Percentiles rank a stretch among this genome's conserved stretches.
Conservation (phyloP, 2,797 vertebrate genomes). For the Sibirionetta formosa region DNA sequence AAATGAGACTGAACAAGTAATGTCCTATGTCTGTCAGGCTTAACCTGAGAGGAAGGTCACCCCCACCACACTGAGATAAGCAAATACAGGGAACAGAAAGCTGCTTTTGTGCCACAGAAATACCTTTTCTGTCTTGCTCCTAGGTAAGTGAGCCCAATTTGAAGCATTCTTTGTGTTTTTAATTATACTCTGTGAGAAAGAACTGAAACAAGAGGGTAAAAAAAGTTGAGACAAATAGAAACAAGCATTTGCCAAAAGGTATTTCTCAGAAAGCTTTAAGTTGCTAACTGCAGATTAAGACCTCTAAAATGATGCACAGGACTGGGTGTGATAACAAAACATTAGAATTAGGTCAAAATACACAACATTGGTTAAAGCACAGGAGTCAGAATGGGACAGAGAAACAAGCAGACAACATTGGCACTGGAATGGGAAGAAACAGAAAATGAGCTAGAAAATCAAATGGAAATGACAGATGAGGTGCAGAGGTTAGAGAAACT, state of each 20-base stretch:
- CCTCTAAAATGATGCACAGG: background rate
- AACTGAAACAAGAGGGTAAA: background rate
- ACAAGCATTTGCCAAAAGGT: background rate
- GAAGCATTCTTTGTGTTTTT: background rate
- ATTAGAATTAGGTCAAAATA: background rate
- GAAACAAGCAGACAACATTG: background rate
- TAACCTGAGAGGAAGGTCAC: accelerated
- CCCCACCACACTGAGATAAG: background rate
- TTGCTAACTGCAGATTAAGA: background rate
- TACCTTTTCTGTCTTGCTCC: background rate
- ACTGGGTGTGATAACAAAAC: background rate
- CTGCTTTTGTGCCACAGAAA: background rate
- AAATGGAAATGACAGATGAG: background rate
- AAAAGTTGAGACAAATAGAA: background rate
- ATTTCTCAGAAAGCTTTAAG: background rate
- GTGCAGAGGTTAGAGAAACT: background rate
- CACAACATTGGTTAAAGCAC: background rate
- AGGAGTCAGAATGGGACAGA: background rate
- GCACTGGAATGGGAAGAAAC: background rate
- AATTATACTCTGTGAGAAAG: background rate
- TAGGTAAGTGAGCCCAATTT: background rate
- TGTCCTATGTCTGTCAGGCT: accelerated
- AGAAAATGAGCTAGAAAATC: background rate
- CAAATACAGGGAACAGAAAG: background rate
- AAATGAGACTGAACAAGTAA: background rate